A percentile compares a stretch with the other conserved stretches of the same genome.
These are phyloP conservation scores for Parnassius orleans DNA, from an alignment of 2,888 invertebrate genomes.

Conservation along the genomic window DNA sequence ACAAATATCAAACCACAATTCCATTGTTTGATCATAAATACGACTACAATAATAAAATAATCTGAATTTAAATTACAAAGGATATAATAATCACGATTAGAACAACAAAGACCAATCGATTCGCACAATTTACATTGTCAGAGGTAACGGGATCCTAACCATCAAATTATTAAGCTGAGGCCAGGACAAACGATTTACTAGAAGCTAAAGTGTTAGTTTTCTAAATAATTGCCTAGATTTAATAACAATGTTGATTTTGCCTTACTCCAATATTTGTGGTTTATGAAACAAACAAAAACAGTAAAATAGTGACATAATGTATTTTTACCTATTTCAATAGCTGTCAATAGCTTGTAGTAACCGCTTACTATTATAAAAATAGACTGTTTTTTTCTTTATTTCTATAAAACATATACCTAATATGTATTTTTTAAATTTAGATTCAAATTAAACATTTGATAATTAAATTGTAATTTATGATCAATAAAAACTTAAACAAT, in stretches of 20 bases:
- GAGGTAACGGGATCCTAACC: conserved; percentile 71
- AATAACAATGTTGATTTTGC: background rate
- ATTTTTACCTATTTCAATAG: no score
- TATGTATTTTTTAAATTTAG: no score
- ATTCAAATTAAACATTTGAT: no score
- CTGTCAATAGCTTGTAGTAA: no score
- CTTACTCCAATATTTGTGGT: background rate
- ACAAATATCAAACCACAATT: conserved; percentile 9
- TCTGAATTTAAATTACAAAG: conserved; percentile 35
- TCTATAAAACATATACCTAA: no score
- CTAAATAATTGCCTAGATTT: conserved; percentile 1
- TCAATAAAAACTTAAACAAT: no score
- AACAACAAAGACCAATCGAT: conserved; percentile 41
- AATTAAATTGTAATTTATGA: no score
- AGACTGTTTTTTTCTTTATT: no score
- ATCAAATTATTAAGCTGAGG: conserved; percentile 63
- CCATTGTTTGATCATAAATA: conserved; percentile 8
- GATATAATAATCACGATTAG: conserved; percentile 32
- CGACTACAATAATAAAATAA: conserved; percentile 27
- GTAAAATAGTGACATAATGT: background rate
- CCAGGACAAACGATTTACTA: conserved; percentile 48
- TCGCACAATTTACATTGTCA: conserved; percentile 64
- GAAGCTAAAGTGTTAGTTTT: background rate
- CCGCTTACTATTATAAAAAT: no score
- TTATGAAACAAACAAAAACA: background rate